Conservation (phyloP, 2,113 vertebrate species). For the Columbina picui region DNA sequence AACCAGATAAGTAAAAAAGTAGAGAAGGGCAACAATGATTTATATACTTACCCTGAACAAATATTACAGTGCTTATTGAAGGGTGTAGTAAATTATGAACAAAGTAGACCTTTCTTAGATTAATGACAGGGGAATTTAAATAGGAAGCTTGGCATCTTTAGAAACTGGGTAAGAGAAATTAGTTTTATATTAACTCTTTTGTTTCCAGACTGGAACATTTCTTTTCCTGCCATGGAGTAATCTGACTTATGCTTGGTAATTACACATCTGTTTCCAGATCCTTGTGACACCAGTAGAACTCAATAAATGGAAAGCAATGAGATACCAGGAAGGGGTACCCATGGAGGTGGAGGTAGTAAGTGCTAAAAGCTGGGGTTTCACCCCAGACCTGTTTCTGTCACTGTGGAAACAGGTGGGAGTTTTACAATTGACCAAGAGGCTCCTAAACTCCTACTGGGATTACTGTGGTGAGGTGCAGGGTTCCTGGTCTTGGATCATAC, state of each 20-base stretch:
- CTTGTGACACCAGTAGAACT: neutral
- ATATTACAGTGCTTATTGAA: conserved; percentile 49
- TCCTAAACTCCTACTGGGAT: neutral
- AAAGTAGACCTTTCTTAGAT: conserved; percentile 37
- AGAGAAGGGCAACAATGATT: conserved; percentile 36
- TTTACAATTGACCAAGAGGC: neutral
- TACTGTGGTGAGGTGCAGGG: neutral
- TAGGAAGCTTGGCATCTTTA: neutral
- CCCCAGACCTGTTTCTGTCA: neutral
- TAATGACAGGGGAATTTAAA: neutral
- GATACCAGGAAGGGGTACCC: neutral
- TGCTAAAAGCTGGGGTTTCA: neutral
- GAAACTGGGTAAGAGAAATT: neutral
- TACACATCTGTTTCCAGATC: neutral
- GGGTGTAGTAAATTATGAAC: conserved; percentile 40
- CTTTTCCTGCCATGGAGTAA: neutral
- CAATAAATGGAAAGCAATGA: neutral
- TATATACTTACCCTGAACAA: conserved; percentile 44
- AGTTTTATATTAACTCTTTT: neutral
- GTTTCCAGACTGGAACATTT: neutral
- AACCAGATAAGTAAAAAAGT: conserved; percentile 11
- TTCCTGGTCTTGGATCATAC: neutral
- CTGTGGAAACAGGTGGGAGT: neutral
- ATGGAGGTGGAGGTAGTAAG: neutral
- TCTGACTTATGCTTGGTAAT: neutral